A percentile compares a stretch with the other conserved stretches of the same genome.
Conservation (phyloP, 2,113 vertebrate species). For the Caretta caretta region DNA sequence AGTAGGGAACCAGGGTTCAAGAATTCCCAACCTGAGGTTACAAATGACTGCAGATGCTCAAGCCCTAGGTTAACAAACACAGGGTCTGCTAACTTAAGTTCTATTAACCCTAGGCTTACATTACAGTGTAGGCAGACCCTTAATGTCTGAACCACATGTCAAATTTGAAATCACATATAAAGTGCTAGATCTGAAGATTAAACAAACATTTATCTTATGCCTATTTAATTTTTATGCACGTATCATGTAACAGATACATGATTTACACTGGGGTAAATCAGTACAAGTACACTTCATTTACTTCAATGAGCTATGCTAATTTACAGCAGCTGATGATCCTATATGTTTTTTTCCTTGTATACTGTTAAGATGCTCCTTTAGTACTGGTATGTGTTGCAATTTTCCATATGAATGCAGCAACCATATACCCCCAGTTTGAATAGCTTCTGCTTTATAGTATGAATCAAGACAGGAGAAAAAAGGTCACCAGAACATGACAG, state of each 20-base stretch:
- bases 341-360: not conserved
- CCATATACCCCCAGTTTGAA: accelerated
- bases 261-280: not conserved
- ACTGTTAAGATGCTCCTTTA: not conserved
- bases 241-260: not conserved
- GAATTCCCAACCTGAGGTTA: not conserved
- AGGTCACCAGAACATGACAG: not conserved
- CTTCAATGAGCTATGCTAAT: not conserved
- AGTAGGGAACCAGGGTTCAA: not conserved
- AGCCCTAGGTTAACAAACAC: not conserved
- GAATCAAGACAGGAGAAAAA: not conserved
- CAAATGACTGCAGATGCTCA: not conserved
- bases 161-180: not conserved
- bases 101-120: not conserved
- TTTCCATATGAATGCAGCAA: not conserved
- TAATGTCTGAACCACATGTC: not conserved
- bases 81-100: not conserved
- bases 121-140: not conserved
- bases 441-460: not conserved
- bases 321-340: not conserved
- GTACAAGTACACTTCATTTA: too few relatives aligned
- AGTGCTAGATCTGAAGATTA: not conserved
- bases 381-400: accelerated
- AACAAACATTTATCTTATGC: not conserved
- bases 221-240: not conserved